Evolutionary conservation across 2,888 invertebrate genomes (phyloP), one percentile per base, ranked within the genome.

Genomic region (Strigamia maritima): DNA sequence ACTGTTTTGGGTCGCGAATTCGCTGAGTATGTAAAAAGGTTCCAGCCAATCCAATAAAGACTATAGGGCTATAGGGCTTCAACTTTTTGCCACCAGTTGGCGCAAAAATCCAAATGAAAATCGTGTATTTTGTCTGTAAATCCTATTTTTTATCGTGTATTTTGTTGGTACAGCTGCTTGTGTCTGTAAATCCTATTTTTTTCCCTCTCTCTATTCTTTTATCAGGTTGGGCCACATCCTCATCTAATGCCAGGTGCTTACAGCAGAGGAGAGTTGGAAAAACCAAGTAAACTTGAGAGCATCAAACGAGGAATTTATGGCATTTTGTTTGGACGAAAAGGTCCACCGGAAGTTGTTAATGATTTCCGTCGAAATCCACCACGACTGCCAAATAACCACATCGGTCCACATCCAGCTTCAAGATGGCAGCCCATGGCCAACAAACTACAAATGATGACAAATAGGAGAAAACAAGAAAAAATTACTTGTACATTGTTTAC

Each of bases 401-500:
- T 38, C 12, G 14, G 16, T 7, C 54, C 40, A 3, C 54, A 54
- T 4, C 54, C 60, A n/a, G 35, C 2, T 19, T n/a, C 16, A 16
- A 54, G 77, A 28, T 44, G 44, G 44, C 38, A 40, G 6, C 76
- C 38, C n/a, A 26, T 60, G 28, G 40, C 8, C 7, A 24, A 76
- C 12, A 24, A 35, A 24, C 35, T 31, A 19, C 76, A 76, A 24
- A 24, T 40, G 35, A 8, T 38, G 24, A 22, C 38, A n/a, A 35
- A 40, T 14, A 24, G 35, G 3, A 40, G 40, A 16, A 54, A 49
- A 19, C 49, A 24, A 24, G 78, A 78, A 8, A 70, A 65, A 26
- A 65, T 78, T n/a, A 78, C 76, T 49, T 84, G 84, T 80, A 83
- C 83, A 76, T 79, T 82, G 19, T 83, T 83, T 40, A 84, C 83